Percentiles rank a stretch among this genome's conserved stretches.
Conservation (phyloP, 2,888 invertebrate genomes). For the Salpingus planirostris region DNA sequence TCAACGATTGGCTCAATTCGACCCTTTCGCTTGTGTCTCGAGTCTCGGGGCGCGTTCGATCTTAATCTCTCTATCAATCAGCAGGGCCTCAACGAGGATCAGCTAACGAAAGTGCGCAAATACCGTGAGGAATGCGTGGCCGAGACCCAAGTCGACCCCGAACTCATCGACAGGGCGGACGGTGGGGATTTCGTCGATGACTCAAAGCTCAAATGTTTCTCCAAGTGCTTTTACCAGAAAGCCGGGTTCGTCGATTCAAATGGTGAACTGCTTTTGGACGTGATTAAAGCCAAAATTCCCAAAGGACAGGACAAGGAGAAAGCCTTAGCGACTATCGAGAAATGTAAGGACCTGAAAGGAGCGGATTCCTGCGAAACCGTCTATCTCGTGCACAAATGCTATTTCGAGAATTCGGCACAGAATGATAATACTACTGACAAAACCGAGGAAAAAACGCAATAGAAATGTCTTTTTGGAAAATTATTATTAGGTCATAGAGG, state of each 20-base stretch:
- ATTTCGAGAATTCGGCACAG: constrained; percentile 14
- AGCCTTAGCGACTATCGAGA: constrained; percentile 22
- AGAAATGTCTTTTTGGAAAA: no score
- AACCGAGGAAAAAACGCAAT: neutral
- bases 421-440: neutral
- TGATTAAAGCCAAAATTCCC: constrained; percentile 22
- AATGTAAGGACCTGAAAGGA: constrained; percentile 21
- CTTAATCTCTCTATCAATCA: no score
- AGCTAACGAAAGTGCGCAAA: no score
- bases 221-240: constrained; percentile 27
- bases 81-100: constrained; percentile 9
- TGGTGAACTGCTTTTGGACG: constrained; percentile 22
- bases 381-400: constrained; percentile 26
- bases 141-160: constrained; percentile 23
- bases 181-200: constrained; percentile 24
- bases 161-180: constrained; percentile 24
- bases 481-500: no score
- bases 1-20: no score
- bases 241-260: constrained; percentile 23
- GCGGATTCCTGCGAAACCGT: constrained; percentile 25
- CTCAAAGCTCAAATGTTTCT: constrained; percentile 24
- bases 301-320: constrained; percentile 19
- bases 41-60: no score
- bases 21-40: no score
- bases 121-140: constrained; percentile 22